Base-by-base conservation (phyloP, 64 coral and sea anemone species). In the Astreopora myriophthalma region DNA sequence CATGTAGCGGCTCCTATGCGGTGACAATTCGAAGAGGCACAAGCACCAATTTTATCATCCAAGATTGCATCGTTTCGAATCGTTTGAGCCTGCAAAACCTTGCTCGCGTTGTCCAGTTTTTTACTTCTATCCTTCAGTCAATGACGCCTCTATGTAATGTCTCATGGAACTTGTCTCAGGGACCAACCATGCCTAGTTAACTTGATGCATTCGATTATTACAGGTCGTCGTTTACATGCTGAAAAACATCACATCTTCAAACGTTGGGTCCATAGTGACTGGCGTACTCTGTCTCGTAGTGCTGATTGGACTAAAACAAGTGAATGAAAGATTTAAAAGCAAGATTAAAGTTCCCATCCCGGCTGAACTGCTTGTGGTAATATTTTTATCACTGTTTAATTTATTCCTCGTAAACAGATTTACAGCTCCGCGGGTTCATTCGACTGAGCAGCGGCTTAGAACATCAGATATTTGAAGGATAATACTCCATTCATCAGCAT, bases 281-380 rank as follows among this genome's bases (percentile, higher is more conserved):
- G 96, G 96, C 11, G 32, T 93, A 8, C 48, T 98, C 3, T 95
- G 93, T 75, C 46, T 98, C 27, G 8, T 83, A 42, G 75, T 98
- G 11, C 84, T 98, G 12, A 85, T 98, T 30, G 73, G 72, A 32
- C 71, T 98, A 32, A 98, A 98, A 87, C 60, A 92, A 71, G 71
- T 98, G 10, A 98, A 98, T 51, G 96, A 95, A 28, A 89, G 89
- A 86, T 98, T 62, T 33, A 98, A 79, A 25, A 51, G 77, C 7
- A 95, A 31, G 63, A 25, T 98, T 1, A 94, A 81, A 22, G 19
- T 98, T 73, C 96, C 96, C 38, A 89, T 98, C 5, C 96, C 96
- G 36, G 96, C 96, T 8, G 96, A 98, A 80, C 79, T 98, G 4
- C 73, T 98, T 57, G 96, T 95, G 93, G 96, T 98, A 76, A 88